Evolutionary conservation across 1,140 invertebrate genomes (phyloP).

Genomic region (Tetragnatha versicolor): DNA sequence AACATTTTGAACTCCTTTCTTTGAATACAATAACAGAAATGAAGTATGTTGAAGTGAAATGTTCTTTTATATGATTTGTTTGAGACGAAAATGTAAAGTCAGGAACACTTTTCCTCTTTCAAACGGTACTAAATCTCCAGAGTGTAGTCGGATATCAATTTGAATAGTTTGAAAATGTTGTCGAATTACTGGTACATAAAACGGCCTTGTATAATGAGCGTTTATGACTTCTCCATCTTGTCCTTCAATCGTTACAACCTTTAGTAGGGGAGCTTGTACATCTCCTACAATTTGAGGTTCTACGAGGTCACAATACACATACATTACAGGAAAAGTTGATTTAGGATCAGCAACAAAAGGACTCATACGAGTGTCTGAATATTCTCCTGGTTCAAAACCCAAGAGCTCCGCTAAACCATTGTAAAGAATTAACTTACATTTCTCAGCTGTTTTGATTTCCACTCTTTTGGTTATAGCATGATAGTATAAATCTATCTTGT

Average conservation of each 20-base stretch:
- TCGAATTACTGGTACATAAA: not conserved
- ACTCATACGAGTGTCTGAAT: not conserved
- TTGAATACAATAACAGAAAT: not conserved
- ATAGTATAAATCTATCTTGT: not conserved
- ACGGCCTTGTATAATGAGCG: slow-evolving; percentile 4
- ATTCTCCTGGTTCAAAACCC: not conserved
- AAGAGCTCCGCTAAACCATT: not conserved
- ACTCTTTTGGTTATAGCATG: not conserved
- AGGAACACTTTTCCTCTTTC: slow-evolving; percentile 24
- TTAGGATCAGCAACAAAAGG: not conserved
- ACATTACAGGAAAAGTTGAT: not conserved
- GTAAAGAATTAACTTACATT: not conserved
- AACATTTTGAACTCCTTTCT: not conserved
- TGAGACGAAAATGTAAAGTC: not conserved
- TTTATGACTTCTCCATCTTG: slow-evolving; percentile 16
- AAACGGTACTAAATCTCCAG: slow-evolving; percentile 15
- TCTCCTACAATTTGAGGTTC: not conserved
- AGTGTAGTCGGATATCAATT: not conserved
- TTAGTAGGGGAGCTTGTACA: slow-evolving; percentile 5
- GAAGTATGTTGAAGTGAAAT: not conserved
- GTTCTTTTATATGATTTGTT: not conserved
- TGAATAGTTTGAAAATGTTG: slow-evolving; percentile 12
- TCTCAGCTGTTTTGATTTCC: not conserved
- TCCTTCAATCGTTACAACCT: not conserved
- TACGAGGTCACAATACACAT: not conserved